phyloP scores from a whole-genome alignment of 2,888 invertebrate genomes.

The Agonopterix subpropinquella region DNA sequence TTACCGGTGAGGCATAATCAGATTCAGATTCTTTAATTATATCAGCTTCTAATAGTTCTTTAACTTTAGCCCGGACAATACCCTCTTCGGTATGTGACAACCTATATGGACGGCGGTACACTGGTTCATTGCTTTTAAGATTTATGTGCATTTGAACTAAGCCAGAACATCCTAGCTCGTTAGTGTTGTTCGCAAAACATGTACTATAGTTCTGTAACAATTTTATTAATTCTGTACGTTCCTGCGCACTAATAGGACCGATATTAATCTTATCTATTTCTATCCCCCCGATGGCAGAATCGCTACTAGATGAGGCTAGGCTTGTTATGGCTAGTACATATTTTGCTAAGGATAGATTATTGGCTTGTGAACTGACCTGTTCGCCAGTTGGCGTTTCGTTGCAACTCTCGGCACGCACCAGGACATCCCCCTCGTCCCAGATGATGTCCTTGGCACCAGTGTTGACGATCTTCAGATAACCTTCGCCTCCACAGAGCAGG shows the following conservation, averaged over 20 bases:
- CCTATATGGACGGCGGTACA: conserved; percentile 14
- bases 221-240: conserved; percentile 3
- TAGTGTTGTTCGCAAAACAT: conserved; percentile 14
- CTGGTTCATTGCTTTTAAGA: conserved; percentile 8
- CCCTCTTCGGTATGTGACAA: too few species aligned
- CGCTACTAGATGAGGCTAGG: not conserved
- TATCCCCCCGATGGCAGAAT: conserved; percentile 4
- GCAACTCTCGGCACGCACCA: conserved; percentile 12
- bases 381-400: conserved; percentile 1
- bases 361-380: conserved; percentile 7
- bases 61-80: too few species aligned
- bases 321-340: conserved; percentile 1
- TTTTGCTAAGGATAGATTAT: not conserved
- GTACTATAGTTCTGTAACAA: conserved; percentile 9
- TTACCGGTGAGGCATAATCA: conserved; percentile 17
- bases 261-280: not conserved
- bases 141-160: conserved; percentile 18
- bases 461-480: conserved; percentile 21
- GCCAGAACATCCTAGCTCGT: conserved; percentile 16
- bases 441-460: conserved; percentile 7
- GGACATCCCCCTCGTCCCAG: conserved; percentile 8
- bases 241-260: conserved; percentile 7
- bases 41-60: conserved; percentile 16
- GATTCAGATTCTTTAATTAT: conserved; percentile 19
- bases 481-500: conserved; percentile 15